Percentiles rank a stretch among this genome's conserved stretches.
Conservation (phyloP, 37 sponge, comb jelly and placozoan species). For the Haliclona indistincta region DNA sequence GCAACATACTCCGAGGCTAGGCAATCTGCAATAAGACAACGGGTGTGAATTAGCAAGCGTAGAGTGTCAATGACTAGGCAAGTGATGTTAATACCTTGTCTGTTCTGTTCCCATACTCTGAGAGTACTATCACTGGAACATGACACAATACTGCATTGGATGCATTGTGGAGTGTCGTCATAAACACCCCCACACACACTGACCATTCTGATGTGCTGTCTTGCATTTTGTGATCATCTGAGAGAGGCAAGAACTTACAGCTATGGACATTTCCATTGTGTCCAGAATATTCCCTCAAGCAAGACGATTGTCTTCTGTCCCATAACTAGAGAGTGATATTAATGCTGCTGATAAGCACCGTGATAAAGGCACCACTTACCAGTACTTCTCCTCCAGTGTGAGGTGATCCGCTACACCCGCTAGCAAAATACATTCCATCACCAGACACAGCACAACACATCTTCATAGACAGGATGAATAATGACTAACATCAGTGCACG, state of each 20-base stretch:
- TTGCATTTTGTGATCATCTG: no score
- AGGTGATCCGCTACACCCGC: slow-evolving; percentile 12
- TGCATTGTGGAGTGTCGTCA: no score
- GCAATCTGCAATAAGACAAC: no score
- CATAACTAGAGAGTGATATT: slow-evolving; percentile 3
- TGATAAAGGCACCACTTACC: neutral
- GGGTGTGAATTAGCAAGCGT: no score
- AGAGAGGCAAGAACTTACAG: neutral
- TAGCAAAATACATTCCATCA: slow-evolving; percentile 21
- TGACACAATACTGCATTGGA: neutral
- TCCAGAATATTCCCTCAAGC: neutral
- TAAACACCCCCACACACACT: no score
- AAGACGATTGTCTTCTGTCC: neutral
- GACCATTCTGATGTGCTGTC: no score
- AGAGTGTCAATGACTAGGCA: no score
- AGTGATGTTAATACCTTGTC: no score
- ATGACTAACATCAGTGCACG: neutral
- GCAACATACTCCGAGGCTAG: no score
- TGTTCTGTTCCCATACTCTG: neutral
- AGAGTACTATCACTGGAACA: slow-evolving; percentile 4
- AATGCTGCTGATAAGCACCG: neutral
- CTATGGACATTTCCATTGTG: neutral
- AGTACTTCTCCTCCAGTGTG: slow-evolving; percentile 20
- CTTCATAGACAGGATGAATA: neutral
- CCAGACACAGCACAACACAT: slow-evolving; percentile 48